Base-by-base conservation (phyloP, 2,797 vertebrate species). In the Melanogrammus aeglefinus region DNA sequence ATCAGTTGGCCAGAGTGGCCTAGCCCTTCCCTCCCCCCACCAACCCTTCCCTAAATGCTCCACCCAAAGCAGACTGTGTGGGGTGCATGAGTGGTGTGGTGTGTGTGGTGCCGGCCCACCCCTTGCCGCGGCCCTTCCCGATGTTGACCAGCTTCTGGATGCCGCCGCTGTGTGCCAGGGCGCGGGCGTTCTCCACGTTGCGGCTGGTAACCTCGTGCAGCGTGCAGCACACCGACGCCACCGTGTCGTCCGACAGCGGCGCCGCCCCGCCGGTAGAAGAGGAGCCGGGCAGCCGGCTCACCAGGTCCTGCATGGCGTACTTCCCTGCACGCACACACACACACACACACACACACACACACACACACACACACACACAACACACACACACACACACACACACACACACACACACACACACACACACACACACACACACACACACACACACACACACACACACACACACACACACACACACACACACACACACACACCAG, bases 181-280 rank as follows among this genome's bases (percentile, higher is more conserved):
- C 97, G 85, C 98, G 98, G 86, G 97, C 98, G 0, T 99, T 99
- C 89, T 99, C 97, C 96, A 98, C 97, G 93, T 99, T 99, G 83
- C 96, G 96, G 87, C 96, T 99, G 76, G 97, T 97, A 91, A 99
- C 98, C 91, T 99, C 98, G 0, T 99, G 97, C 88, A 99, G 92
- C 21, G 98, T 97, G 63, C 98, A 99, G 94, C 97, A 99, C 82
- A 99, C 96, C 0, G 97, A 97, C 0, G 97, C 97, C 80, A 97
- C 96, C 0, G 97, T 99, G 85, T 99, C 97, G 1, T 99, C 98
- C 0, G 96, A 98, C 80, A 98, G 88, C 73, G 96, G 85, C 0
- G 94, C 91, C 0, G 96, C 95, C 0, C 81, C 92, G 47, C 4
- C 6, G 47, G 4, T 4, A 18, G 66, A 70, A 31, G 72, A 33